These are phyloP conservation scores for Caenorhabditis sinica DNA, from an alignment of 2,888 invertebrate species.

Conservation along the genomic window DNA sequence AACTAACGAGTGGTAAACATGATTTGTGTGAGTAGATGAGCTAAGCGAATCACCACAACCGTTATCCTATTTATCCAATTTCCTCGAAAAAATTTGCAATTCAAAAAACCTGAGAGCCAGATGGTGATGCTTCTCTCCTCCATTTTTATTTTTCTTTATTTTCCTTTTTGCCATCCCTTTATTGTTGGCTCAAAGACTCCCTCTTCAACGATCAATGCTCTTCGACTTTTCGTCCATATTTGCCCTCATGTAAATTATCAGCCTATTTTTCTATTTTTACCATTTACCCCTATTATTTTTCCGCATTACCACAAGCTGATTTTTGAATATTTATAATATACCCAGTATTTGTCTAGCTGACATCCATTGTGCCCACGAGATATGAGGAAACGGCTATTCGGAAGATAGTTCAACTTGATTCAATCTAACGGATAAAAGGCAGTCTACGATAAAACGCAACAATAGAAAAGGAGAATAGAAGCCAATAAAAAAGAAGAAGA, in stretches of 20 bases:
- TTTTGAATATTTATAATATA: constrained; percentile 49
- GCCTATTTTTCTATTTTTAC: constrained; percentile 61
- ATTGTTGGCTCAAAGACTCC: constrained; percentile 1
- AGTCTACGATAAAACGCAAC: constrained; percentile 2
- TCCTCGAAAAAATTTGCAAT: constrained; percentile 50
- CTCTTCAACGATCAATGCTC: constrained; percentile 31
- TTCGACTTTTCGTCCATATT: constrained; percentile 34
- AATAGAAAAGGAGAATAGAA: not conserved
- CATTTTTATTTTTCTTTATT: constrained; percentile 36
- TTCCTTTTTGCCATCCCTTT: constrained; percentile 18
- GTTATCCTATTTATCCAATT: constrained; percentile 62
- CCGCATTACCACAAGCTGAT: not conserved
- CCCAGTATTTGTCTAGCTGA: constrained; percentile 23
- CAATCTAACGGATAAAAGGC: constrained; percentile 15
- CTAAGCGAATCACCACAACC: constrained; percentile 38
- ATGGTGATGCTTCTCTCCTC: constrained; percentile 19
- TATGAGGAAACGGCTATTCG: not conserved
- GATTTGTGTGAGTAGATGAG: constrained; percentile 23
- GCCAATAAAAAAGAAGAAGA: constrained; percentile 12
- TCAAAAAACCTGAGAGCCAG: constrained; percentile 46
- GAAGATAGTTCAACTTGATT: constrained; percentile 31
- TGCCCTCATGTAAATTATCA: constrained; percentile 56
- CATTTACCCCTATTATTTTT: not conserved
- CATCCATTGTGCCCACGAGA: constrained; percentile 5
- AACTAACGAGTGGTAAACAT: constrained; percentile 10